Percentiles rank a stretch among this genome's conserved stretches.
Evolutionary conservation across 64 coral and sea anemone species (phyloP).

Genomic region (Pachyseris speciosa): DNA sequence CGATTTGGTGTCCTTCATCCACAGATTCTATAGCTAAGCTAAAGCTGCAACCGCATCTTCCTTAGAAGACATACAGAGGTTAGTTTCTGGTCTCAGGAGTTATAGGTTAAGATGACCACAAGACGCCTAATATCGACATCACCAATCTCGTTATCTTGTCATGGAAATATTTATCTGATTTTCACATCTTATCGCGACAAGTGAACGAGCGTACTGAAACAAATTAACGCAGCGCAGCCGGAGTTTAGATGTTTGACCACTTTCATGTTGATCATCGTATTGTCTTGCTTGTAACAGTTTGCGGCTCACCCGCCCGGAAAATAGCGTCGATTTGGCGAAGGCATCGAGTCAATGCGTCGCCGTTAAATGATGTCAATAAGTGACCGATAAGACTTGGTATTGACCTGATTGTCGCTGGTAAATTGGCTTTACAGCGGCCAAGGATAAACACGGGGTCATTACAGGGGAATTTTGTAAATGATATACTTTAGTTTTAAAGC

Average conservation of each 20-base stretch:
- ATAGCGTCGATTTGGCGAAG: not conserved
- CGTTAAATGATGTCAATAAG: not conserved
- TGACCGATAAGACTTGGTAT: not conserved
- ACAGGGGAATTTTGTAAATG: not conserved
- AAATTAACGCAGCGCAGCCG: slow-evolving; percentile 3
- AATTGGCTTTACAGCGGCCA: too few species aligned
- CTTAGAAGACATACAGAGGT: too few species aligned
- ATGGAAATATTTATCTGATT: not conserved
- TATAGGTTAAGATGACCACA: not conserved
- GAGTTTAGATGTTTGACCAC: not conserved
- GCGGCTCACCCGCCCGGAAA: not conserved
- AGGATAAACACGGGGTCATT: not conserved
- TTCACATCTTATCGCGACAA: not conserved
- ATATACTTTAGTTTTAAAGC: not conserved
- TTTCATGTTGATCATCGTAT: not conserved
- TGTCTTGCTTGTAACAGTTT: not conserved
- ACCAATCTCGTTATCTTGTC: not conserved
- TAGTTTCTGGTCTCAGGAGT: not conserved
- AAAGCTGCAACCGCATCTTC: too few species aligned
- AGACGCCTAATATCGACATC: not conserved
- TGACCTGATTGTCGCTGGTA: not conserved
- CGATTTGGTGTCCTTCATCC: too few species aligned
- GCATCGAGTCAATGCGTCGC: slow-evolving; percentile 11
- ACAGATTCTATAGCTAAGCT: too few species aligned
- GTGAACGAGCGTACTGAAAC: not conserved